A percentile compares a stretch with the other conserved stretches of the same genome.
Conservation (phyloP, 92 coral and sea anemone species). For the Phenganax stokvisi region DNA sequence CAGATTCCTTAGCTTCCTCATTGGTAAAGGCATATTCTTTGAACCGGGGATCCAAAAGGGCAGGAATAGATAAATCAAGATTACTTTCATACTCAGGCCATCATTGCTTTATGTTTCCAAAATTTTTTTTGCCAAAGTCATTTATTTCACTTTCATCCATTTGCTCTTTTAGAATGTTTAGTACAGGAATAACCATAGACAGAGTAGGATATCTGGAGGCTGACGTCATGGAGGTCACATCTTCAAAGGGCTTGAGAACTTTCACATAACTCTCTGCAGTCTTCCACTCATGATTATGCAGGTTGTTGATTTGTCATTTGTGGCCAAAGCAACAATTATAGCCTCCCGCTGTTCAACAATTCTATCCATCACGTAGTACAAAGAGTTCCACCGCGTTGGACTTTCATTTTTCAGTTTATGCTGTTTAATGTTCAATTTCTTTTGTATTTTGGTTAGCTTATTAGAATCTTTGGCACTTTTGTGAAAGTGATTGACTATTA, state of each 20-base stretch:
- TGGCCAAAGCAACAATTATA: conserved; percentile 21
- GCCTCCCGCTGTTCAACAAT: conserved; percentile 27
- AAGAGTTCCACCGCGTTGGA: conserved; percentile 29
- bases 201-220: conserved; percentile 28
- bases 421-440: conserved; percentile 28
- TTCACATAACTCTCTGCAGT: conserved; percentile 32
- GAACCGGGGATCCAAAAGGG: conserved; percentile 29
- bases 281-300: conserved; percentile 27
- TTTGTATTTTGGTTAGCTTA: background rate
- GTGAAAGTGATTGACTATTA: conserved; percentile 25
- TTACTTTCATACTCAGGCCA: conserved; percentile 14
- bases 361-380: conserved; percentile 30
- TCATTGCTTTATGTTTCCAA: conserved; percentile 14
- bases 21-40: conserved; percentile 14
- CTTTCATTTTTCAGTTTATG: conserved; percentile 28
- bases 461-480: conserved; percentile 22
- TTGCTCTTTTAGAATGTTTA: conserved; percentile 22
- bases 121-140: conserved; percentile 20
- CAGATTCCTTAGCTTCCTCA: conserved; percentile 21
- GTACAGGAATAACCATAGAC: conserved; percentile 35
- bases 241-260: conserved; percentile 32
- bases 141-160: conserved; percentile 27
- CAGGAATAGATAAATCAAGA: conserved; percentile 10
- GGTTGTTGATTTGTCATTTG: conserved; percentile 30
- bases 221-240: conserved; percentile 35